Base-by-base conservation (phyloP, 37 sponge, comb jelly and placozoan genomes). In the Theonella swinhoei region DNA sequence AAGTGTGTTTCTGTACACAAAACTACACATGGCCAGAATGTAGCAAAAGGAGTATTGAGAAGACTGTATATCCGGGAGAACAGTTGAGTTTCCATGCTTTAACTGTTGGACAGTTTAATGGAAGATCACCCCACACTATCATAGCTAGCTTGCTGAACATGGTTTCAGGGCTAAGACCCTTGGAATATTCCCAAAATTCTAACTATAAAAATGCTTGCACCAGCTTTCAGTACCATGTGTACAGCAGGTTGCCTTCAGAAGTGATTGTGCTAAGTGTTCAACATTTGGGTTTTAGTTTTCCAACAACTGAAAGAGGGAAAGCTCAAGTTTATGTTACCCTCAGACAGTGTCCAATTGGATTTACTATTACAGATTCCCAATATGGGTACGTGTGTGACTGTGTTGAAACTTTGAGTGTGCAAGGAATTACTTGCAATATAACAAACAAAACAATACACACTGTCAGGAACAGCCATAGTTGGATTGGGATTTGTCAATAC, bases 301-400 rank as follows among this genome's bases (percentile, higher is more conserved):
- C 7, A 14, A 14, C 54, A 7, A 47, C 11, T 14, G 14, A 14
- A 47, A 47, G 54, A 47, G 54, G 54, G 22, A 29, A 19, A 31
- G 19, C 32, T 28, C 32, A 32, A 19, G 42, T 75, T 31, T 29
- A 75, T 30, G 61, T 82, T n/a, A 38, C 37, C 30, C 31, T 82
- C 41, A 72, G 59, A 28, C 31, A 31, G 2, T 80, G 80, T 68
- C 80, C 80, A 63, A 5, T 80, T 41, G 80, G 80, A 1, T 80
- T 80, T 38, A 63, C 31, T 33, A 38, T 63, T 2, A 24, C 40
- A 63, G 14, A 37, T 26, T 43, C 24, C 31, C 23, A 38, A 3
- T n/a, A 41, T 14, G 42, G 70, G 7, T 42, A 28, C n/a, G 25
- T 23, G 23, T 77, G 78, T 62, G 31, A 62, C 8, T 64, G 78